Percentiles rank a stretch among this genome's conserved stretches.
Conservation (phyloP, 1,140 invertebrate species). For the Caerostris extrusa region DNA sequence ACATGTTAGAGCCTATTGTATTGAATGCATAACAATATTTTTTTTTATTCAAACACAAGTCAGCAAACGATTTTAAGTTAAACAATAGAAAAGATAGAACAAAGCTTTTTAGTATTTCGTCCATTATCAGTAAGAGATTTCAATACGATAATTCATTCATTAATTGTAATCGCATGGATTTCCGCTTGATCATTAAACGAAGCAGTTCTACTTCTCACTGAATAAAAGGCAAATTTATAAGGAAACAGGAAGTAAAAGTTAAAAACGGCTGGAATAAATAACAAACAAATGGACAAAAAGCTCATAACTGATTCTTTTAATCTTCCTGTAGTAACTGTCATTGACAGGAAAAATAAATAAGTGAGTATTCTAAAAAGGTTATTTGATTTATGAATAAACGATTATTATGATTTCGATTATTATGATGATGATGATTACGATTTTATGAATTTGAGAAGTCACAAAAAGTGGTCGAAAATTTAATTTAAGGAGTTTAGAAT, state of each 20-base stretch:
- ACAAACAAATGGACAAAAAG: slow-evolving; percentile 32
- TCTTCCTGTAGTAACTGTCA: slow-evolving; percentile 23
- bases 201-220: not conserved
- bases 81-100: not conserved
- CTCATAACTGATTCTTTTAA: not conserved
- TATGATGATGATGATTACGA: too few relatives aligned
- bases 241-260: slow-evolving; percentile 38
- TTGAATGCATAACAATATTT: too few relatives aligned
- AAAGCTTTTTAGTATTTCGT: not conserved
- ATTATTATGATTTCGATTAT: too few relatives aligned
- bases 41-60: not conserved
- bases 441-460: too few relatives aligned
- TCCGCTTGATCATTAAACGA: not conserved
- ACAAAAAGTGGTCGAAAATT: too few relatives aligned
- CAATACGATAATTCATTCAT: slow-evolving; percentile 3
- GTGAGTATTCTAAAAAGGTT: not conserved
- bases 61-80: too few relatives aligned
- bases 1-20: too few relatives aligned
- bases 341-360: slow-evolving; percentile 41
- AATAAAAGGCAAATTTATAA: slow-evolving; percentile 32
- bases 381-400: not conserved
- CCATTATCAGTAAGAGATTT: not conserved
- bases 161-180: not conserved
- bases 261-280: slow-evolving; percentile 16
- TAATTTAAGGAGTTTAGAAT: too few relatives aligned